Evolutionary conservation across 2,888 invertebrate species (phyloP), one percentile per base, ranked within the genome.

Genomic region (Drosophila stalkeri): DNA sequence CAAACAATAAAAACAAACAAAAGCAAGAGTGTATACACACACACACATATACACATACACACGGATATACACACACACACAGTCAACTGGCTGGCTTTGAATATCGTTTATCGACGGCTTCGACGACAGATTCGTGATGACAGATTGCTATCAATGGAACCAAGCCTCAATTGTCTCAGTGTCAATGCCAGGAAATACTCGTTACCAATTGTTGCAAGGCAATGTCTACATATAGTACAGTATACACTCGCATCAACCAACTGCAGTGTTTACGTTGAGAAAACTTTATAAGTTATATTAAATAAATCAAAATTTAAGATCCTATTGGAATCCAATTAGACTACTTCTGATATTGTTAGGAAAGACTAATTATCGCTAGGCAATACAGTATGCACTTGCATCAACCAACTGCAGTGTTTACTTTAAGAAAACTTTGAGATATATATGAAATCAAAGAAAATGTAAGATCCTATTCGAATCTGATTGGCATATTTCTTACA

Each of bases 121-220:
- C 52, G 49, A 61, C 47, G 69, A 69, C 61, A 70, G 70, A 61
- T 55, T 61, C 54, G 49, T 70, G 71, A 51, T 71, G 71, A 71
- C 71, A 70, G 71, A 70, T 70, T 56, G 49, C 44, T 37, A 47
- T 72, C 66, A 67, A 77, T 77, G 43, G 62, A 69, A 52, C 39
- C 39, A 49, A 43, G 55, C 66, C 72, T 72, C 49, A 64, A 64
- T 62, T 57, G 63, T 35, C 43, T 54, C 57, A 59, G 35, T 63
- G 56, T 43, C 54, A 52, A 27, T 73, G 54, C 47, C 73, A 64
- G 59, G 59, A 64, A 60, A 65, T 49, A 54, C 41, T 60, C 55
- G 41, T 46, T 63, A 52, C 23, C 44, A 44, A 65, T 31, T 47
- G 47, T 47, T 47, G 47, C 35, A 7, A 16, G n/a, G 44, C 46